Evolutionary conservation across 2,113 vertebrate genomes (phyloP).

Genomic region (Mellivora capensis): DNA sequence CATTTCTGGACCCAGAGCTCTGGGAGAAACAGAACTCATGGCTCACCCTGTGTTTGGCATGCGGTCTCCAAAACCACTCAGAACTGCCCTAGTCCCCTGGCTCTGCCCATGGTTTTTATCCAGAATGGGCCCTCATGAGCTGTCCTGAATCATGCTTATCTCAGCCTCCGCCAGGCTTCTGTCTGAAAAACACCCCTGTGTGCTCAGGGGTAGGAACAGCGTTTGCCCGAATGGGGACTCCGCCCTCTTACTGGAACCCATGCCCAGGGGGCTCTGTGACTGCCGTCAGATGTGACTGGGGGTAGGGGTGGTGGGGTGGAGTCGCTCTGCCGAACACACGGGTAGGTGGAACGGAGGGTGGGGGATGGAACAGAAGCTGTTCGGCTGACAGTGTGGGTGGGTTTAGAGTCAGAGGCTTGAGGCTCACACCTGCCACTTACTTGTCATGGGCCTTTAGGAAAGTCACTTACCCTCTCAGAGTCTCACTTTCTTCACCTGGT

Average conservation of each 20-base stretch:
- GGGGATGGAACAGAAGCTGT: background rate
- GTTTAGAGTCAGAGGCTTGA: background rate
- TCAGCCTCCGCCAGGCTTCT: background rate
- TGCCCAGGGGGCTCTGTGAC: background rate
- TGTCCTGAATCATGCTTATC: background rate
- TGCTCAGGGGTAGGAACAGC: background rate
- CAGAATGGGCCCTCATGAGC: background rate
- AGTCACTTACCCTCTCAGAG: background rate
- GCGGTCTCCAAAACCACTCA: accelerated
- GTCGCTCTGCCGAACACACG: accelerated
- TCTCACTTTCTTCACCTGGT: background rate
- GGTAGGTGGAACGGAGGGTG: background rate
- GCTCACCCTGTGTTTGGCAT: accelerated
- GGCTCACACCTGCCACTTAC: background rate
- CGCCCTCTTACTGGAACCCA: background rate
- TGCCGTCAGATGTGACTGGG: background rate
- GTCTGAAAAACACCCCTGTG: background rate
- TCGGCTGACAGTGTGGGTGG: accelerated
- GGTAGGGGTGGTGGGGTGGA: no score
- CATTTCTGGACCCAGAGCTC: background rate
- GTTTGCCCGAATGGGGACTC: background rate
- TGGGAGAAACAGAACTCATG: background rate
- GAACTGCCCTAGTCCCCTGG: background rate
- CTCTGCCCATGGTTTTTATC: background rate
- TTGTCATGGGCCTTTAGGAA: background rate